Conservation (phyloP, 2,888 invertebrate species). For the Pomacea canaliculata region DNA sequence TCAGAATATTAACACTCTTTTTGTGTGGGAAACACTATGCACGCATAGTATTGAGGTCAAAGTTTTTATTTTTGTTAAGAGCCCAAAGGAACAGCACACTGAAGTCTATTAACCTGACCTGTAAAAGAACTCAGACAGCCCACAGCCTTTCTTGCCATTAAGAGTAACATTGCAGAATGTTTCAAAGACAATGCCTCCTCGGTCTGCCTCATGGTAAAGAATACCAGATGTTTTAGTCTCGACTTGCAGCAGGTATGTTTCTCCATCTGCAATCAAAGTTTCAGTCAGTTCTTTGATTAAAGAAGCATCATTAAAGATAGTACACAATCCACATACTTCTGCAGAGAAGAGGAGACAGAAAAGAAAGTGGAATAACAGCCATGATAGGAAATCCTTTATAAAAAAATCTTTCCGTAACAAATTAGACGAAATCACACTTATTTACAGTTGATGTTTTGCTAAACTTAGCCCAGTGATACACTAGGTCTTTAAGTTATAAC, state of each 20-base stretch:
- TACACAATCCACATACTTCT: too few species aligned
- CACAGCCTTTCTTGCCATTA: constrained; percentile 57
- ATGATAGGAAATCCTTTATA: too few species aligned
- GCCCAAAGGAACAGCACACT: too few species aligned
- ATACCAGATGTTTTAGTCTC: constrained; percentile 43
- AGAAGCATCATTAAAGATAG: background rate
- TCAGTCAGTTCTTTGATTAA: background rate
- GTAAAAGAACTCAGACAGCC: constrained; percentile 61
- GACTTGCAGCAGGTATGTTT: constrained; percentile 48
- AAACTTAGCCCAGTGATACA: too few species aligned
- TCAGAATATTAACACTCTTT: too few species aligned
- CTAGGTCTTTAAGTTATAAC: too few species aligned
- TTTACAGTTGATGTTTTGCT: too few species aligned
- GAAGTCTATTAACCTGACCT: constrained; percentile 40
- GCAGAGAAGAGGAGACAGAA: background rate
- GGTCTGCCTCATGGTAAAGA: constrained; percentile 57
- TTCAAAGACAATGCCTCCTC: constrained; percentile 57
- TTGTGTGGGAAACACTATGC: too few species aligned
- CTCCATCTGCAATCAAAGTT: constrained; percentile 40
- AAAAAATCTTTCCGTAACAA: too few species aligned
- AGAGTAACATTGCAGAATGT: constrained; percentile 54
- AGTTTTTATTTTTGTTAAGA: too few species aligned
- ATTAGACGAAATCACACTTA: too few species aligned
- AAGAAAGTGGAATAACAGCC: background rate
- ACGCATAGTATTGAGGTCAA: too few species aligned